Percentiles rank a stretch among this genome's conserved stretches.
phyloP scores from a whole-genome alignment of 2,888 invertebrate species.

The Leucozona laternaria region DNA sequence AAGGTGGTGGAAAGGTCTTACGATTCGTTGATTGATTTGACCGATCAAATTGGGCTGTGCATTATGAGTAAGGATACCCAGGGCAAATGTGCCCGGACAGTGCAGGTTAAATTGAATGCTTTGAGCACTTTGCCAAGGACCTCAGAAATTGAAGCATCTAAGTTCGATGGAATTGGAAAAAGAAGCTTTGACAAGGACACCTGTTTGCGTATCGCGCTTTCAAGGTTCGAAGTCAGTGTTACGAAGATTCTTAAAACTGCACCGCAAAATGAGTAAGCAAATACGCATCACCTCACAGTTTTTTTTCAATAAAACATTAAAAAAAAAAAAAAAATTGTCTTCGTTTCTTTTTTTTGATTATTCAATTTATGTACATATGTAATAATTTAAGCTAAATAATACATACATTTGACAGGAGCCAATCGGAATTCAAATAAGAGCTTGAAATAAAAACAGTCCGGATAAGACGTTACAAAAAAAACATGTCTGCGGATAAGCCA shows the following conservation, averaged over 20 bases:
- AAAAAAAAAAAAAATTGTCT: neutral
- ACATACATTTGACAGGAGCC: no score
- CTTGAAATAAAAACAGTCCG: no score
- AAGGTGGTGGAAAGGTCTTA: neutral
- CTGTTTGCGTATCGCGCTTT: neutral
- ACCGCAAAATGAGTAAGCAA: neutral
- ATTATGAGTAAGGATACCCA: neutral
- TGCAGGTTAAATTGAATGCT: neutral
- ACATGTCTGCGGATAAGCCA: no score
- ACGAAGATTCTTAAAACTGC: neutral
- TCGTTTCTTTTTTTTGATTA: no score
- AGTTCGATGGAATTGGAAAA: neutral
- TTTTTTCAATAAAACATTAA: neutral
- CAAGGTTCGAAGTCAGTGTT: neutral
- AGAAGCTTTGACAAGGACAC: neutral
- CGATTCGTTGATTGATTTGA: constrained; percentile 8
- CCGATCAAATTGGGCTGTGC: constrained; percentile 22
- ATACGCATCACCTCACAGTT: neutral
- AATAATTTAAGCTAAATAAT: no score
- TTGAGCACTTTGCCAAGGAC: neutral
- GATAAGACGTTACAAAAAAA: no score
- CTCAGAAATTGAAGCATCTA: neutral
- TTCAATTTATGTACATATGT: no score
- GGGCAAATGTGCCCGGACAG: neutral
- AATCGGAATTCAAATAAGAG: no score